Evolutionary conservation across 2,888 invertebrate species (phyloP).

Genomic region (Tipula unca): DNA sequence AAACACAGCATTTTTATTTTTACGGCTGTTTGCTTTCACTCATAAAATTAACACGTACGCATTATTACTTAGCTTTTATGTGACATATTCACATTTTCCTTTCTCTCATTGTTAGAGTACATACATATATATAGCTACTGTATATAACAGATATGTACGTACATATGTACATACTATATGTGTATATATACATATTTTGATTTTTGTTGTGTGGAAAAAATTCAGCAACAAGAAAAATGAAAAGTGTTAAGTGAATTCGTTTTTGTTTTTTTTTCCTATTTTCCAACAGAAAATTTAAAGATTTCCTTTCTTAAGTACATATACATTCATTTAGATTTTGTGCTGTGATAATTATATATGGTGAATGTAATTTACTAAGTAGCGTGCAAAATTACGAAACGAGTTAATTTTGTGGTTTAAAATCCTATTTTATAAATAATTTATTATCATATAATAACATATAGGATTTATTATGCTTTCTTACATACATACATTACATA

Average conservation of each 20-base stretch:
- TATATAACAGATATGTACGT: background rate
- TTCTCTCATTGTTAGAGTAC: background rate
- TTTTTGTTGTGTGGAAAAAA: background rate
- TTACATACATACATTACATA: background rate
- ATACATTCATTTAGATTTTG: constrained; percentile 14
- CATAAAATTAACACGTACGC: constrained; percentile 14
- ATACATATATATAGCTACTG: background rate
- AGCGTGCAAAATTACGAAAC: constrained; percentile 14
- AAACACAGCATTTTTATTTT: background rate
- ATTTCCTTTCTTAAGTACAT: background rate
- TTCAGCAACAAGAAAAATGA: background rate
- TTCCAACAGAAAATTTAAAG: background rate
- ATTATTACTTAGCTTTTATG: constrained; percentile 14
- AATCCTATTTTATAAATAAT: constrained; percentile 14
- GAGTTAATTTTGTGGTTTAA: constrained; percentile 14
- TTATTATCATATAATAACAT: background rate
- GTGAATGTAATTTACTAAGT: constrained; percentile 14
- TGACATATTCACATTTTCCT: background rate
- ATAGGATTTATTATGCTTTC: background rate
- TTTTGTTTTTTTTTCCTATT: background rate
- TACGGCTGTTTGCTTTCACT: constrained; percentile 14
- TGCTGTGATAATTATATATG: background rate
- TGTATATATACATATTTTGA: background rate
- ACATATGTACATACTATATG: background rate
- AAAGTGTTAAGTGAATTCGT: background rate